phyloP scores from a whole-genome alignment of 1,140 invertebrate species.

The Drosophila varians region DNA sequence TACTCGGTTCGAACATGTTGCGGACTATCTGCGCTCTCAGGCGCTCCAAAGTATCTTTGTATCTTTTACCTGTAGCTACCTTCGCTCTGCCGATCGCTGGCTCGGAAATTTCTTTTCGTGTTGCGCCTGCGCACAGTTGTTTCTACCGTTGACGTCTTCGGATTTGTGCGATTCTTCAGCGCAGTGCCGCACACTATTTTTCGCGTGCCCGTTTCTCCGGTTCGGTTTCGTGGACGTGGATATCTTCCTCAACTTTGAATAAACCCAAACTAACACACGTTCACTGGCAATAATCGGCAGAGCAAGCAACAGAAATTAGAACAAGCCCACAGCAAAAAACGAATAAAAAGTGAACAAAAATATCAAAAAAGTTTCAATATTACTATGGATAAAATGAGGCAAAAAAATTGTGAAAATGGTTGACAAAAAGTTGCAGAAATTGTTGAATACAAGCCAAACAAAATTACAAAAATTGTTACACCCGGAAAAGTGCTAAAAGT shows the following conservation, averaged over 20 bases:
- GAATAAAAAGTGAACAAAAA: conserved; percentile 41
- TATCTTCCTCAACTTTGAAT: conserved; percentile 41
- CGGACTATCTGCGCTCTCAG: conserved; percentile 9
- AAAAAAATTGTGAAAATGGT: conserved; percentile 80
- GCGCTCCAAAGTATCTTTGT: conserved; percentile 41
- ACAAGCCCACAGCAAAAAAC: conserved; percentile 56
- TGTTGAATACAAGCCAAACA: conserved; percentile 36
- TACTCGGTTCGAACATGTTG: conserved; percentile 22
- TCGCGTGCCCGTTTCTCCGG: conserved; percentile 57
- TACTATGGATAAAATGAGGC: conserved; percentile 56
- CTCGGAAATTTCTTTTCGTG: conserved; percentile 77
- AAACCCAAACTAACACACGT: conserved; percentile 24
- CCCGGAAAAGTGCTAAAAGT: conserved; percentile 26
- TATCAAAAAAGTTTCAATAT: conserved; percentile 16
- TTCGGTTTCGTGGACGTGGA: conserved; percentile 68
- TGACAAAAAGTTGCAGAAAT: conserved; percentile 59
- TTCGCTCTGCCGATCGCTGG: conserved; percentile 48
- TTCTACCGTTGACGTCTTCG: conserved; percentile 83
- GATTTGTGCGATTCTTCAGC: conserved; percentile 55
- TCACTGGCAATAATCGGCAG: conserved; percentile 64
- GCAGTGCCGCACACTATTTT: conserved; percentile 52
- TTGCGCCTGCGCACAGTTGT: conserved; percentile 83
- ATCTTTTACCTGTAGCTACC: too few species aligned
- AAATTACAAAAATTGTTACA: conserved; percentile 17
- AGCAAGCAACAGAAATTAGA: conserved; percentile 72